Conservation (phyloP, 2,888 invertebrate genomes). For the Calameuta pallipes region DNA sequence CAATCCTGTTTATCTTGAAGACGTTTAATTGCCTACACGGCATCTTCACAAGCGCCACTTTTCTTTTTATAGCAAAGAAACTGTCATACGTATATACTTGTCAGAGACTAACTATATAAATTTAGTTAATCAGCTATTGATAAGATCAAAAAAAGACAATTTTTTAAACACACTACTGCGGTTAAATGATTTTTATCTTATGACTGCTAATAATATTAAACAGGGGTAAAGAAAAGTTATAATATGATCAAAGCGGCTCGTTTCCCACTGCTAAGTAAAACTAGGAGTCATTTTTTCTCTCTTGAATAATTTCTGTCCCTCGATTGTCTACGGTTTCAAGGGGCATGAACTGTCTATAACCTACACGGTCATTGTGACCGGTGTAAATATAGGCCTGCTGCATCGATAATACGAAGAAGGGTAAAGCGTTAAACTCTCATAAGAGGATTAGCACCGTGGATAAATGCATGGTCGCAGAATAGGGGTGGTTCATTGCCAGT, state of each 20-base stretch:
- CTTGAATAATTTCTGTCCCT: neutral
- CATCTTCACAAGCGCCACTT: neutral
- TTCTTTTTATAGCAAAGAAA: neutral
- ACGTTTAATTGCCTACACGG: neutral
- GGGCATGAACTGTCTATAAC: neutral
- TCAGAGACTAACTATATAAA: neutral
- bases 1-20: neutral
- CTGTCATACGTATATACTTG: neutral
- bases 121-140: neutral
- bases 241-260: neutral
- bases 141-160: neutral
- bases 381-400: neutral
- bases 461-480: neutral
- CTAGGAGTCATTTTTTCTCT: neutral
- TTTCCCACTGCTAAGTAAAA: neutral
- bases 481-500: neutral
- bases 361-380: neutral
- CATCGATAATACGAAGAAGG: neutral
- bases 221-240: neutral
- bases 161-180: neutral
- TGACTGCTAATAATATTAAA: neutral
- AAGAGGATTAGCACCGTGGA: neutral
- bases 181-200: neutral
- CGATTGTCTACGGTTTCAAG: neutral
- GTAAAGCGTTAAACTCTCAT: neutral